Base-by-base conservation (phyloP, 1,140 invertebrate genomes). In the Anadara kagoshimensis region DNA sequence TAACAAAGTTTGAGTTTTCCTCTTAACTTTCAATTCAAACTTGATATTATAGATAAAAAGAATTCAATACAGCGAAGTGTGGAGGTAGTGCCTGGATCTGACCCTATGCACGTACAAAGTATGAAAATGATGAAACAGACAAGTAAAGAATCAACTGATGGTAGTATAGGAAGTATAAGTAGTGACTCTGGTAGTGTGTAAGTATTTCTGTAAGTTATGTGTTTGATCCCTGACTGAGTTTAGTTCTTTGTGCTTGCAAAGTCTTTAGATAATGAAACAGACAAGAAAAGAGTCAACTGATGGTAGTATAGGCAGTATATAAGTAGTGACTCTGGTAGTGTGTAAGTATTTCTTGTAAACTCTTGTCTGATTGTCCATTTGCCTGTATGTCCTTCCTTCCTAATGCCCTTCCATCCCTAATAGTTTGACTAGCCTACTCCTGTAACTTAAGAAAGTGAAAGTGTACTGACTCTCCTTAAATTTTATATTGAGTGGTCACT, bases 111-210 rank as follows among this genome's bases (percentile, higher is more conserved):
- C 11, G 54, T 74, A 14, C 69, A 77, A 51, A 66, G 79, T 26
- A 76, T 83, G 63, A 86, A 79, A 8, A 90, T 92, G 82, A 88
- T 88, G 44, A 92, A 92, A 81, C 92, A 93, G 84, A 85, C 90
- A 24, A 92, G 91, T 83, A 92, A 92, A 80, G 92, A 93, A 56
- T 93, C 92, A 76, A 94, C 92, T 83, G 95, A 97, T 89, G 95
- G 95, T 89, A 97, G 95, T 92, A 93, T 97, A 90, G 94, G 96
- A 92, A 97, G 96, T 90, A 95, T 97, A 90, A 97, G 95, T 93
- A 84, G 85, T 68, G 96, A 97, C 91, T 95, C 94, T 92, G 83
- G 83, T 61, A 87, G 82, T 66, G 95, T 95, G 97, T 98, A 96
- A 97, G 95, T 96, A 80, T 18, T 54, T 12, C 26, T 16, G 8